Conservation (phyloP, 2,888 invertebrate genomes). For the Scelioninae gen. 1 region DNA sequence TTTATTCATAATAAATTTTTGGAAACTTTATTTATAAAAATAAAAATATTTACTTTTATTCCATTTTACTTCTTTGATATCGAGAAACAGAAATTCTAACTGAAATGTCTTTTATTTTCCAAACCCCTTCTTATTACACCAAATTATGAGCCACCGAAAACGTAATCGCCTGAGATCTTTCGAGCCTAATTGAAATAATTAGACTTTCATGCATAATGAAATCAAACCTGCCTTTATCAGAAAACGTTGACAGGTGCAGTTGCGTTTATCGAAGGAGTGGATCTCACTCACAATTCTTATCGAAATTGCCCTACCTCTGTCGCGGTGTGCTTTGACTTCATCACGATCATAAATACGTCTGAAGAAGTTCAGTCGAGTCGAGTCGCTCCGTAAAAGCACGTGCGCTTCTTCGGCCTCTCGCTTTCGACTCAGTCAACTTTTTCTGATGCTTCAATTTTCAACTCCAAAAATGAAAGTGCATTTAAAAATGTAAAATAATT, state of each 20-base stretch:
- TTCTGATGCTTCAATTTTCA: too few species aligned
- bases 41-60: too few species aligned
- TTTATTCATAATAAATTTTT: too few species aligned
- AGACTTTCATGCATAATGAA: neutral
- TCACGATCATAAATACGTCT: conserved; percentile 51
- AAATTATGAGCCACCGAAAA: too few species aligned
- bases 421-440: conserved; percentile 13
- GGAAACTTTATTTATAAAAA: too few species aligned
- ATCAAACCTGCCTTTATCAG: neutral
- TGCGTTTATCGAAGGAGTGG: neutral
- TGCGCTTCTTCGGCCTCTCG: conserved; percentile 24
- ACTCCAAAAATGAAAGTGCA: neutral
- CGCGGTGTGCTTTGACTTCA: conserved; percentile 41
- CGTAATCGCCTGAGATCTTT: neutral
- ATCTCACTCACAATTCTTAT: conserved; percentile 37
- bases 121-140: too few species aligned
- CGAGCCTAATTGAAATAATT: neutral
- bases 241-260: neutral
- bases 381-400: conserved; percentile 59
- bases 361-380: conserved; percentile 60
- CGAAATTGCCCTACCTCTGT: conserved; percentile 46
- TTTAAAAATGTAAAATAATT: neutral
- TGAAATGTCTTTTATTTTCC: too few species aligned
- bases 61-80: too few species aligned
- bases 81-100: too few species aligned